These are phyloP conservation scores for Lasiurus cinereus DNA, from an alignment of 2,113 vertebrate species.

Conservation along the genomic window DNA sequence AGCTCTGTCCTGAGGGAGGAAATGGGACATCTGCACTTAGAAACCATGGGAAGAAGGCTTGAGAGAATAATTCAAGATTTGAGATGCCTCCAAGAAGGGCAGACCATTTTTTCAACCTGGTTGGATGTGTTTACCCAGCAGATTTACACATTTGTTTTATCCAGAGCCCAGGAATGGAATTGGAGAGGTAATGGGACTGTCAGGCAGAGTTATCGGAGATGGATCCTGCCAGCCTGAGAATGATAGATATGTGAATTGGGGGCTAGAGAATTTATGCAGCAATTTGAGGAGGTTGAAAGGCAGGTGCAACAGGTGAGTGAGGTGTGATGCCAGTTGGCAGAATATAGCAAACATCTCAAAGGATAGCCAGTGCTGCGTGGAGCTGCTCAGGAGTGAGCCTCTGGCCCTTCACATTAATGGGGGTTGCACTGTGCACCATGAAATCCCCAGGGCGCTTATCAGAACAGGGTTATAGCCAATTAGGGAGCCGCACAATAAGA, in stretches of 20 bases:
- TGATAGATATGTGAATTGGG: background rate
- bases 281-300: background rate
- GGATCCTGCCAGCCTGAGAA: background rate
- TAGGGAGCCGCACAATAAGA: background rate
- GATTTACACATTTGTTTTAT: background rate
- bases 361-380: background rate
- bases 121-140: background rate
- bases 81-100: background rate
- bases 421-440: background rate
- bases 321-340: background rate
- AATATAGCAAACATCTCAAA: background rate
- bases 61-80: background rate
- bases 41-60: background rate
- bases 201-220: background rate
- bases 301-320: background rate
- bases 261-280: background rate
- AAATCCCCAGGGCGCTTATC: background rate
- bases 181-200: background rate
- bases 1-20: background rate
- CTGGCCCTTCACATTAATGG: background rate
- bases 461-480: background rate
- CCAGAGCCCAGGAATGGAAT: background rate
- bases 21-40: background rate
- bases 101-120: background rate
- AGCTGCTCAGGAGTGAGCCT: background rate